Evolutionary conservation across 2,888 invertebrate species (phyloP).

Genomic region (Scaptomyza parva): DNA sequence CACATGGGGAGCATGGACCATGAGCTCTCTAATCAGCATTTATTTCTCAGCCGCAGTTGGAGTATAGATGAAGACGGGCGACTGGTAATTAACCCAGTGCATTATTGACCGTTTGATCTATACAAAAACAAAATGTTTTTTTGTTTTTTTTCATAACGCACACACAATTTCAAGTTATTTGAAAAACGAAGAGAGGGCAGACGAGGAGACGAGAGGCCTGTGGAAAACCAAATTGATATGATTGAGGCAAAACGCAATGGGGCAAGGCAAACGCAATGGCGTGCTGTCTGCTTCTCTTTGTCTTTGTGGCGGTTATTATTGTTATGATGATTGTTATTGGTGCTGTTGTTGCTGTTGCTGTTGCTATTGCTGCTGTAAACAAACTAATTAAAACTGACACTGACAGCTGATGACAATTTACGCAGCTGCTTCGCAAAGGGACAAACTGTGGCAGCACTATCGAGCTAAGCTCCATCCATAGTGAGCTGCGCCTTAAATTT

Average conservation of each 20-base stretch:
- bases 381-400: constrained; percentile 81
- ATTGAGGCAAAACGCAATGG: constrained; percentile 52
- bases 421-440: constrained; percentile 66
- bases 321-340: constrained; percentile 20
- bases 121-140: constrained; percentile 35
- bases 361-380: constrained; percentile 72
- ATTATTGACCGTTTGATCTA: constrained; percentile 67
- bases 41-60: constrained; percentile 6
- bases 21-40: constrained; percentile 48
- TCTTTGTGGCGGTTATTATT: constrained; percentile 40
- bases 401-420: constrained; percentile 82
- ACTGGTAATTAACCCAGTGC: constrained; percentile 76
- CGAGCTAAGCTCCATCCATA: constrained; percentile 57
- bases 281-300: constrained; percentile 45
- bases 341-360: constrained; percentile 60
- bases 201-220: constrained; percentile 28
- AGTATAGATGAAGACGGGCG: constrained; percentile 62
- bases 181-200: constrained; percentile 8
- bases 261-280: constrained; percentile 45
- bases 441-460: constrained; percentile 18
- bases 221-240: constrained; percentile 69
- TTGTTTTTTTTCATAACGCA: constrained; percentile 13
- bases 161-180: constrained; percentile 64
- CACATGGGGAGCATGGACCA: constrained; percentile 38
- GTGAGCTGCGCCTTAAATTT: constrained; percentile 50